Evolutionary conservation across 2,888 invertebrate species (phyloP).

Genomic region (Hetaerina titia): DNA sequence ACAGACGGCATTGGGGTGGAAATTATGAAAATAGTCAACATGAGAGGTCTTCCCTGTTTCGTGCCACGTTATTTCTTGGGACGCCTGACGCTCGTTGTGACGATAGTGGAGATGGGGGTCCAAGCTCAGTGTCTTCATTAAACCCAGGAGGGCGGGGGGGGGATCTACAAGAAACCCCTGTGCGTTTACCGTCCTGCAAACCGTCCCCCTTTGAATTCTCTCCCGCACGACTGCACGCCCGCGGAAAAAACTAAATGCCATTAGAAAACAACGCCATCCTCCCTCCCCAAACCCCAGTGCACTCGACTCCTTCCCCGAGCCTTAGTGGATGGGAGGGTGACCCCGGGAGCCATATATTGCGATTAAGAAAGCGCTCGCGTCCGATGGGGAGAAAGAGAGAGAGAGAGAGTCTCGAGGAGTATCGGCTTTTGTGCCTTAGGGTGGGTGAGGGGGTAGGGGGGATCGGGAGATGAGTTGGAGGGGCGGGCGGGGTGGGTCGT

Average conservation of each 20-base stretch:
- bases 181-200: neutral
- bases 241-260: neutral
- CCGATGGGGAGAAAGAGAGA: neutral
- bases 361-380: conserved; percentile 47
- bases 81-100: no score
- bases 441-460: neutral
- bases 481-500: neutral
- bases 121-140: no score
- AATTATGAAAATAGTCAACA: no score
- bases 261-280: neutral
- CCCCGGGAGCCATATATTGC: conserved; percentile 44
- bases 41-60: no score
- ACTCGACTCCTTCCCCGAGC: neutral
- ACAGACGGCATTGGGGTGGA: no score
- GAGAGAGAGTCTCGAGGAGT: neutral
- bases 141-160: no score
- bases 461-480: neutral
- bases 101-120: no score
- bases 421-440: conserved; percentile 34
- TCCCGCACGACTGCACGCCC: neutral
- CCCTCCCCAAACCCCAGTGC: neutral
- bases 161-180: neutral
- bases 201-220: neutral
- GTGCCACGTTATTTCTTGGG: no score
- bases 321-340: neutral